Evolutionary conservation across 2,888 invertebrate genomes (phyloP), one percentile per base, ranked within the genome.

Genomic region (Heliconius sara): DNA sequence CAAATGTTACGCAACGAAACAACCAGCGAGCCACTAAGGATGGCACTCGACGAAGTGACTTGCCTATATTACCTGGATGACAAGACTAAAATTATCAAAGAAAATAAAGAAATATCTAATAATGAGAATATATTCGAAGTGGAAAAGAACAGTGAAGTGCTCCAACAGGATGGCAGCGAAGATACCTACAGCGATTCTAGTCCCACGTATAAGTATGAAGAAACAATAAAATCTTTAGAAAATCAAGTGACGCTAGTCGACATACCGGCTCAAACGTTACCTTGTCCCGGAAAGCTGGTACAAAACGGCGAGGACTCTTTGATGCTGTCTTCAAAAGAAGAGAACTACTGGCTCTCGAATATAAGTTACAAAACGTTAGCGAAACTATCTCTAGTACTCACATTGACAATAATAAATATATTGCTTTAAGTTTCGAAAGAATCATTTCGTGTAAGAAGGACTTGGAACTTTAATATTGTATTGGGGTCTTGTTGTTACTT

Each of bases 1-100:
- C 97, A 97, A 93, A 94, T 95, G 73, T 93, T 98, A 79, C 95
- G 96, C 84, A 97, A 97, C 90, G 97, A 97, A 89, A 97, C 98
- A 76, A 96, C 96, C 89, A 97, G 97, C 88, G 95, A 96, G 85
- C 96, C 96, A 83, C 95, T 97, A 77, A 96, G 95, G 84, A 95
- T 96, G 84, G 96, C 96, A 60, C 94, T 98, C 52, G 97, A 97
- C 86, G 96, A 97, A 84, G 95, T 97, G 83, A 96, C 96, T 79
- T 98, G 98, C 90, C 75, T 89, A 43, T 65, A 39, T 39, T 39
- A 75, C 25, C 22, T 27, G 0, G 63, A 60, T 25, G 73, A 60
- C 3, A 43, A 75, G 12, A 25, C 74, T 22, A 75, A 60, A 25
- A 43, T 34, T 22, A 9, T 16, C 4, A 68, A 68, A n/a, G 39